phyloP scores from a whole-genome alignment of 2,888 invertebrate genomes.

The Frankliniella intonsa region DNA sequence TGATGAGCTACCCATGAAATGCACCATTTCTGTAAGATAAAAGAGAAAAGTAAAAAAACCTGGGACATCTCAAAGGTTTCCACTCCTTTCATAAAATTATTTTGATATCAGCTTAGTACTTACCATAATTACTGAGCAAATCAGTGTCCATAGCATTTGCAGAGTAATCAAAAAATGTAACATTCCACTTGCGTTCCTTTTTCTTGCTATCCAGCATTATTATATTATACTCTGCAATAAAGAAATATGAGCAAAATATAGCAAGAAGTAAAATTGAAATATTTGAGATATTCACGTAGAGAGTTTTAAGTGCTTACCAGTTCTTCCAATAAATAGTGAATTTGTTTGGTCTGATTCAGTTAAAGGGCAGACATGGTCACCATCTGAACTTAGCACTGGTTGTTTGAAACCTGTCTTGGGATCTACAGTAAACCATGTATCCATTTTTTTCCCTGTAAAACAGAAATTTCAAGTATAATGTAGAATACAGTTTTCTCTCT shows the following conservation, averaged over 20 bases:
- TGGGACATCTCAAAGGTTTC: too few relatives aligned
- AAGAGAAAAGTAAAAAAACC: background rate
- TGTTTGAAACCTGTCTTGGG: slow-evolving; percentile 64
- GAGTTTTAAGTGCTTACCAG: slow-evolving; percentile 45
- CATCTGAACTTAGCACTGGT: slow-evolving; percentile 58
- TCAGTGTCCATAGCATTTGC: slow-evolving; percentile 74
- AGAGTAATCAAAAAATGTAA: slow-evolving; percentile 94
- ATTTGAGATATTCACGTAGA: background rate
- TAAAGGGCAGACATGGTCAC: slow-evolving; percentile 64
- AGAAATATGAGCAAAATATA: slow-evolving; percentile 12
- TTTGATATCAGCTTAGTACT: slow-evolving; percentile 39
- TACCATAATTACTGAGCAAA: slow-evolving; percentile 75
- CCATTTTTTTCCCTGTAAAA: slow-evolving; percentile 63
- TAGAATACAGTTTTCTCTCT: background rate
- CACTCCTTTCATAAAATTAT: background rate
- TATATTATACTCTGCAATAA: slow-evolving; percentile 71
- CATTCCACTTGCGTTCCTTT: slow-evolving; percentile 81
- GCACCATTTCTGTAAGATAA: slow-evolving; percentile 64
- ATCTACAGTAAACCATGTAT: slow-evolving; percentile 89
- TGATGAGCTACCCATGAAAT: slow-evolving; percentile 85
- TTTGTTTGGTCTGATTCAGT: slow-evolving; percentile 54
- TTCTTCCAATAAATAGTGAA: slow-evolving; percentile 73
- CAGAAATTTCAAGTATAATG: slow-evolving; percentile 27
- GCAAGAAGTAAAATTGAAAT: background rate
- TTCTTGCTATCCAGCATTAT: slow-evolving; percentile 86